These are phyloP conservation scores for Drosophila nasuta DNA, from an alignment of 1,140 invertebrate genomes.

Conservation along the genomic window DNA sequence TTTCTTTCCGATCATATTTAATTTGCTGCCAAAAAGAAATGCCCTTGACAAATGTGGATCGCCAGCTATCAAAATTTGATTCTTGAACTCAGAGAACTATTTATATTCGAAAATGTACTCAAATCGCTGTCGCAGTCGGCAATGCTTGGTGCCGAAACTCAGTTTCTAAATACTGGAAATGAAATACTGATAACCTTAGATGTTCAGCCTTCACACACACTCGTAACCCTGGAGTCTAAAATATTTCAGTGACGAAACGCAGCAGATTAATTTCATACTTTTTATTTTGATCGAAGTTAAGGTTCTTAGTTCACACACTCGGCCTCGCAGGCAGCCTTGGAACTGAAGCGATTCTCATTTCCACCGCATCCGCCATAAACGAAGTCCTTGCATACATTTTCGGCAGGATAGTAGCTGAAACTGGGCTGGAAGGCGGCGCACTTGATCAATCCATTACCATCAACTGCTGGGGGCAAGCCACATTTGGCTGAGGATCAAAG, in stretches of 20 bases:
- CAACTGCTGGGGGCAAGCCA: slow-evolving; percentile 21
- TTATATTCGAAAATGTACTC: neutral
- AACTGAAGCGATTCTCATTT: slow-evolving; percentile 92
- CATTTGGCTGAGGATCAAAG: slow-evolving; percentile 38
- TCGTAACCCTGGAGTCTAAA: neutral
- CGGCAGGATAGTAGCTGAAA: slow-evolving; percentile 91
- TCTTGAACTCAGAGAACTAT: neutral
- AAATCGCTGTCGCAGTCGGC: neutral
- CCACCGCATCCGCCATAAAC: slow-evolving; percentile 93
- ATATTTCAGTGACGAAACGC: neutral
- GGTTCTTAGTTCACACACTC: slow-evolving; percentile 58
- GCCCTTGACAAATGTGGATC: neutral
- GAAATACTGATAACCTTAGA: neutral
- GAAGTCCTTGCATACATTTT: slow-evolving; percentile 90
- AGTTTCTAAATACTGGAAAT: neutral
- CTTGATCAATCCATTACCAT: slow-evolving; percentile 67
- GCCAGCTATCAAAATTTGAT: slow-evolving; percentile 1
- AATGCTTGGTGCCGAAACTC: neutral
- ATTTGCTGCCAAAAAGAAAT: neutral
- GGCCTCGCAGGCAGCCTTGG: slow-evolving; percentile 37
- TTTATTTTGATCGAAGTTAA: slow-evolving; percentile 12
- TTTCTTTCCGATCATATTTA: too few relatives aligned
- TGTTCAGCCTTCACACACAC: neutral
- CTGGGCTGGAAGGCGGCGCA: slow-evolving; percentile 85
- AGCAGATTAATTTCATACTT: neutral